Base-by-base conservation (phyloP, 2,888 invertebrate genomes). In the Leptarthrus brevirostris region DNA sequence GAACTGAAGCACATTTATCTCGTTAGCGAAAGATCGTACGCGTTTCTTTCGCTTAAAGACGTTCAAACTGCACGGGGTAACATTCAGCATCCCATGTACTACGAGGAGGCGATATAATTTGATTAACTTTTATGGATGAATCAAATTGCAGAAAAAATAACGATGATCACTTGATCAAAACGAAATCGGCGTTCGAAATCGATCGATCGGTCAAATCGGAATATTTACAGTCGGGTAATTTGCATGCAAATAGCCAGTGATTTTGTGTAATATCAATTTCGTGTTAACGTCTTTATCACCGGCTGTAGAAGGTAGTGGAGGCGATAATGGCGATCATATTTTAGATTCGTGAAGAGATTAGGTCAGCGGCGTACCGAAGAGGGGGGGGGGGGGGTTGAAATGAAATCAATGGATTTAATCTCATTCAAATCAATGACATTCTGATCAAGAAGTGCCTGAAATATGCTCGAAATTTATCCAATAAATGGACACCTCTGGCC, bases 171-270 rank as follows among this genome's bases (percentile, higher is more conserved):
- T 66, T 49, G 66, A 66, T 66, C 66, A 66, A 47, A 66, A 12
- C 24, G 66, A 44, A 66, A 26, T 30, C 66, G 12, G 2, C 49
- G 66, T 47, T 66, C 66, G 66, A 26, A 49, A 30, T 22, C 66
- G 47, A 66, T 66, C 66, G 66, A 66, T 66, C 24, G 66, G 47
- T 49, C 47, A 66, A 66, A 66, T 66, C 66, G 66, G 49, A 66
- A 66, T 66, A 66, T 66, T 66, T 56, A 64, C 58, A 61, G 12
- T 58, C 61, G 36, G 56, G 52, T 58, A 72, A 75, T 75, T 73
- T 75, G 58, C 73, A 75, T 75, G 69, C 70, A 75, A 75, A 75
- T 73, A 66, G 75, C 75, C 49, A 54, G 66, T 69, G 75, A 73
- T 75, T 75, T 73, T 69, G 73, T 56, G 49, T 72, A 72, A 73